These are phyloP conservation scores for Anhinga rufa DNA, from an alignment of 2,113 vertebrate species.

Conservation along the genomic window DNA sequence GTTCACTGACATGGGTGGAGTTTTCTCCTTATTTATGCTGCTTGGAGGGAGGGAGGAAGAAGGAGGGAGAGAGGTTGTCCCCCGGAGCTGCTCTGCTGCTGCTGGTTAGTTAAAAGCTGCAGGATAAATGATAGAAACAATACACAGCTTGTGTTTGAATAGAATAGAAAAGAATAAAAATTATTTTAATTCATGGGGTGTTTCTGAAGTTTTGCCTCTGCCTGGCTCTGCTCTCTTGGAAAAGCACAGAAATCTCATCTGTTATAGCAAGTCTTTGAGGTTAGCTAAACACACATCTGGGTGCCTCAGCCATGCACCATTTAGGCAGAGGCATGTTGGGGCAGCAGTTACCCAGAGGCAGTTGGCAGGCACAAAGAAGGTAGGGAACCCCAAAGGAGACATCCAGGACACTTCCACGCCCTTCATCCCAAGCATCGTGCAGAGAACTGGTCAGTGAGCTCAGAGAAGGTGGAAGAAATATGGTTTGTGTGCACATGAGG, in stretches of 20 bases:
- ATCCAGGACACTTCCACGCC: not conserved
- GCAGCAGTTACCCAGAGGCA: not conserved
- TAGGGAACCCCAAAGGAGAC: not conserved
- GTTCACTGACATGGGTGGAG: not conserved
- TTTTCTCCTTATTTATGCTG: not conserved
- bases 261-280: not conserved
- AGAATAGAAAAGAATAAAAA: too few species aligned
- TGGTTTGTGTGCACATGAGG: not conserved
- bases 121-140: not conserved
- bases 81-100: not conserved
- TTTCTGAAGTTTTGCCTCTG: not conserved
- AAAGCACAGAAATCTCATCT: not conserved
- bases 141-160: not conserved
- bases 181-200: not conserved
- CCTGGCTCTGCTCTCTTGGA: not conserved
- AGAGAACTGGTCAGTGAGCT: not conserved
- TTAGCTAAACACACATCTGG: not conserved
- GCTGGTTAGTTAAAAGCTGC: not conserved
- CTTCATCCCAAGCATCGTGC: not conserved
- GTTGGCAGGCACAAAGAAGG: not conserved
- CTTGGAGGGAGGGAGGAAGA: not conserved
- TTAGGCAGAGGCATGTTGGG: not conserved
- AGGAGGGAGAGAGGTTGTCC: not conserved
- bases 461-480: not conserved
- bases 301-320: not conserved